Evolutionary conservation across 2,797 vertebrate species (phyloP).

Genomic region (Craterocephalus amniculus): DNA sequence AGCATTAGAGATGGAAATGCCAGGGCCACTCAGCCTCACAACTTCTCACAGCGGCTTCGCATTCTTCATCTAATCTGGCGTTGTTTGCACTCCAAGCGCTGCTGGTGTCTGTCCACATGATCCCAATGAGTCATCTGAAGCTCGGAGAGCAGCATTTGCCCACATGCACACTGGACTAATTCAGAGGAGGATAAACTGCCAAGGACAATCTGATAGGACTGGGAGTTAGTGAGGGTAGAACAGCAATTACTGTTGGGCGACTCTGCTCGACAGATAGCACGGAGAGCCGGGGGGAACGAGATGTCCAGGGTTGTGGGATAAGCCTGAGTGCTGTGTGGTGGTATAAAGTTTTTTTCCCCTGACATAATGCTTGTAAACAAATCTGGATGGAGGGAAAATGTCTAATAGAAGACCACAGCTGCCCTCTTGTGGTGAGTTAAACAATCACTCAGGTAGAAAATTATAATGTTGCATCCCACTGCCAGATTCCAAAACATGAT

Average conservation of each 20-base stretch:
- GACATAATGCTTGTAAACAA: slow-evolving; percentile 43
- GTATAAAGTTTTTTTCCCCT: slow-evolving; percentile 20
- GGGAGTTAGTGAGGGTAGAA: slow-evolving; percentile 38
- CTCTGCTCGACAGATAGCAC: slow-evolving; percentile 12
- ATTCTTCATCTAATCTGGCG: slow-evolving; percentile 50
- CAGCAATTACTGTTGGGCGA: slow-evolving; percentile 27
- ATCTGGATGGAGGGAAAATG: slow-evolving; percentile 14
- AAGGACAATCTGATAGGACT: slow-evolving; percentile 61
- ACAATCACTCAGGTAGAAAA: slow-evolving; percentile 5
- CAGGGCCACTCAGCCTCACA: slow-evolving; percentile 21
- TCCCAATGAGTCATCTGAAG: slow-evolving; percentile 65
- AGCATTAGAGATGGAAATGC: slow-evolving; percentile 21
- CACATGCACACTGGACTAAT: slow-evolving; percentile 54
- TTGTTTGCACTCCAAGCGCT: slow-evolving; percentile 32
- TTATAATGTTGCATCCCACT: slow-evolving; percentile 6
- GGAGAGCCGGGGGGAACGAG: background rate
- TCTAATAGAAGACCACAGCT: slow-evolving; percentile 62
- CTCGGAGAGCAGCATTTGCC: slow-evolving; percentile 43
- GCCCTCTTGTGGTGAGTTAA: slow-evolving; percentile 74
- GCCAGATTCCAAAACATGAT: background rate
- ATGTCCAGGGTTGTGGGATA: slow-evolving; percentile 18
- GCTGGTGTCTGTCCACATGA: slow-evolving; percentile 63
- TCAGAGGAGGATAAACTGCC: slow-evolving; percentile 55
- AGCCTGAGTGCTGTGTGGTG: slow-evolving; percentile 12
- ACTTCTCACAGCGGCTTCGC: slow-evolving; percentile 34